Base-by-base conservation (phyloP, 2,888 invertebrate species). In the Phaedon cochleariae region DNA sequence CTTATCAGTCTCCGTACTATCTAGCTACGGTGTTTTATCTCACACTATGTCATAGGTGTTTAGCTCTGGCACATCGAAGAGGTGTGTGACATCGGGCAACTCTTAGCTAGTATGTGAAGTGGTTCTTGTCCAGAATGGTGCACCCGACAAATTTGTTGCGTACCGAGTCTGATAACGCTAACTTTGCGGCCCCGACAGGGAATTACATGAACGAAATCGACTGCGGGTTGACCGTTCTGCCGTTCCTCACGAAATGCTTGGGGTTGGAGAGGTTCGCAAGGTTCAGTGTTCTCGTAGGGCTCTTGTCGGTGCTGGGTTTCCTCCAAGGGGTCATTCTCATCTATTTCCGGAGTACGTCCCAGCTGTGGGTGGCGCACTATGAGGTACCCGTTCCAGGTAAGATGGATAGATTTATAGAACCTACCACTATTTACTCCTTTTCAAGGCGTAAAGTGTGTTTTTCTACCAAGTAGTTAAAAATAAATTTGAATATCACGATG, bases 311-410 rank as follows among this genome's bases (percentile, higher is more conserved):
- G 37, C 80, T 85, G 0, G 79, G 83, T 10, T 69, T 83, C 37
- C 66, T 85, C 1, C 85, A 86, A 72, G 86, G 86, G 3, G 81
- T 84, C 51, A 78, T 83, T 31, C 80, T 85, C 64, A 80, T 82
- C 17, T 87, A 86, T 73, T 86, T 87, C 75, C 81, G 84, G 15
- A 83, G 85, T 59, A 86, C 87, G n/a, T 83, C 84, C 2, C 82
- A 85, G 49, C 80, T 85, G 70, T 86, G 86, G 64, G 83, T 84
- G 48, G 69, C 81, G 31, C 83, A 85, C 74, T 84, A 84, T 73
- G 81, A 80, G 64, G 85, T 85, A 73, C 77, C 84, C 67, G 67
- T 83, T 49, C 79, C 85, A 64, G 85, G 87, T 87, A 82, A 81
- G 83, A 59, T n/a, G n/a, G 20, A 18, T 9, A 12, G 55, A 21